These are phyloP conservation scores for Thalpophila matura DNA, from an alignment of 2,888 invertebrate genomes.

Conservation along the genomic window DNA sequence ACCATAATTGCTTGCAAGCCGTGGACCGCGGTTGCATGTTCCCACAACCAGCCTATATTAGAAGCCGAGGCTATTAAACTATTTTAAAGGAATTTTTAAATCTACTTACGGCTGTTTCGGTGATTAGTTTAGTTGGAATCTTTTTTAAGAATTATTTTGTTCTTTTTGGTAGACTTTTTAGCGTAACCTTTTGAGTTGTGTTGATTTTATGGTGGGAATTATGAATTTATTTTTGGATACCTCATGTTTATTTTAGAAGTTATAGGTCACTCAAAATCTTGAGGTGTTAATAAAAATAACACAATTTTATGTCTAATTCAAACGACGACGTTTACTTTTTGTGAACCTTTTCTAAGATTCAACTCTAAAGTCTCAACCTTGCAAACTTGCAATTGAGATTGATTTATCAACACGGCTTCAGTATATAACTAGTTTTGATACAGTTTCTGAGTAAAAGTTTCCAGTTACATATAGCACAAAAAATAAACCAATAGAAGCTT, in stretches of 20 bases:
- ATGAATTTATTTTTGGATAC: not conserved
- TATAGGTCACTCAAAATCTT: too few species aligned
- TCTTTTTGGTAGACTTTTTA: constrained; percentile 4
- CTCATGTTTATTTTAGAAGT: not conserved
- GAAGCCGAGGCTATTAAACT: constrained; percentile 48
- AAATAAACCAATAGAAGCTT: constrained; percentile 15
- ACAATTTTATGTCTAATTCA: too few species aligned
- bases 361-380: too few species aligned
- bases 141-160: not conserved
- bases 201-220: not conserved
- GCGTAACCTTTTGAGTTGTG: not conserved
- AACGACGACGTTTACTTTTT: too few species aligned
- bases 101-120: constrained; percentile 26
- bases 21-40: constrained; percentile 43
- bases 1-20: constrained; percentile 58
- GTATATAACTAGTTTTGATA: constrained; percentile 1
- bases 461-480: not conserved
- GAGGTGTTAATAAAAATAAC: too few species aligned
- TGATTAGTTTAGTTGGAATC: constrained; percentile 20
- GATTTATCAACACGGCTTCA: not conserved
- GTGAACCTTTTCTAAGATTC: too few species aligned
- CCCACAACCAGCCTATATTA: constrained; percentile 48
- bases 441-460: constrained; percentile 35
- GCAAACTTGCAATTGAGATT: too few species aligned
- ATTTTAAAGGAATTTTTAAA: constrained; percentile 62